Evolutionary conservation across 92 coral and sea anemone species (phyloP).

Genomic region (Palythoa caribaeorum): DNA sequence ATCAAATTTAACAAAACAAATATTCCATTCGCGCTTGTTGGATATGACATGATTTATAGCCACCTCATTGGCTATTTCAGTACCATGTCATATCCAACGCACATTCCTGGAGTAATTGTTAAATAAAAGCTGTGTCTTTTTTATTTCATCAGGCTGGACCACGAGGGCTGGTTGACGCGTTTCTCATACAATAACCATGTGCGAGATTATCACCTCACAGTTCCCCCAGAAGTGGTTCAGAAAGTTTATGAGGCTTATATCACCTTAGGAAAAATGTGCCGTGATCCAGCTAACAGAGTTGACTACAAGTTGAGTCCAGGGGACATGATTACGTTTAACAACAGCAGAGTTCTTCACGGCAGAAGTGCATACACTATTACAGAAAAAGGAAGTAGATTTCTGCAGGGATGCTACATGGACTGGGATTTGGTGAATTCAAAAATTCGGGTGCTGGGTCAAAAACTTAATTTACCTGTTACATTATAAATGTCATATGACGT

Average conservation of each 20-base stretch:
- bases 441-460: slow-evolving; percentile 70
- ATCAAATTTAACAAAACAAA: too few species aligned
- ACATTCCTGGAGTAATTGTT: too few species aligned
- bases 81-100: too few species aligned
- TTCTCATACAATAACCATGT: slow-evolving; percentile 80
- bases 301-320: slow-evolving; percentile 83
- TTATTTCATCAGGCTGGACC: slow-evolving; percentile 63
- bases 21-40: too few species aligned
- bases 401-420: slow-evolving; percentile 84
- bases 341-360: slow-evolving; percentile 92
- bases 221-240: slow-evolving; percentile 68
- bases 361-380: slow-evolving; percentile 71
- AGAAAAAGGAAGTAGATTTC: slow-evolving; percentile 60
- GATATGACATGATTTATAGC: too few species aligned
- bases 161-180: slow-evolving; percentile 57
- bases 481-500: neutral
- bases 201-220: slow-evolving; percentile 61
- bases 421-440: slow-evolving; percentile 89
- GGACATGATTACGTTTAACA: slow-evolving; percentile 78
- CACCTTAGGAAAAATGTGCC: slow-evolving; percentile 71
- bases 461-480: slow-evolving; percentile 63
- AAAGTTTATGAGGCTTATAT: slow-evolving; percentile 72
- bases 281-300: slow-evolving; percentile 74
- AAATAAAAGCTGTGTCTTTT: neutral
- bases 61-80: too few species aligned